A percentile compares a stretch with the other conserved stretches of the same genome.
These are phyloP conservation scores for Enhydra lutris DNA, from an alignment of 2,113 vertebrate genomes.

Conservation along the genomic window DNA sequence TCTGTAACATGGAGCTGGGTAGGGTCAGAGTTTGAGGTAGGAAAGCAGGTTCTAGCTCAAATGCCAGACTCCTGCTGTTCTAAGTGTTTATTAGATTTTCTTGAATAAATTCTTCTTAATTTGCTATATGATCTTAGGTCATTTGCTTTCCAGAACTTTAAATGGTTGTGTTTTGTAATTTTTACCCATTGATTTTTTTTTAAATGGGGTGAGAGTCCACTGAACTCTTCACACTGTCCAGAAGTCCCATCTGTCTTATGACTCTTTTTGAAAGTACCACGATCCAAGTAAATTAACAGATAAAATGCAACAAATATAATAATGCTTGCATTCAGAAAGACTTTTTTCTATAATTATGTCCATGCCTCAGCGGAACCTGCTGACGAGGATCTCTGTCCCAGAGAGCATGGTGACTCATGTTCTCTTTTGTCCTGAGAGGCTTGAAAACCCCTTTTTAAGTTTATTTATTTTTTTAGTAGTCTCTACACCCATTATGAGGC, in stretches of 20 bases:
- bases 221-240: neutral
- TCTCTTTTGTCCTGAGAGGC: neutral
- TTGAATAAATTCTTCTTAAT: neutral
- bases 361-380: neutral
- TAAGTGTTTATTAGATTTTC: neutral
- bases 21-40: neutral
- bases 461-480: neutral
- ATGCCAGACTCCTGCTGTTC: neutral
- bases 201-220: neutral
- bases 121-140: neutral
- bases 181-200: neutral
- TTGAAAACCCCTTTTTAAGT: neutral
- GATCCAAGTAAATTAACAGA: neutral
- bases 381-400: neutral
- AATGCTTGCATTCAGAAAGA: neutral
- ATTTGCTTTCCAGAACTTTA: neutral
- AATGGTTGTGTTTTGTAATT: neutral
- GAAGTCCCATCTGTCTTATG: neutral
- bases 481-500: neutral
- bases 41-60: neutral
- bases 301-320: neutral
- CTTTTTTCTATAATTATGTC: neutral
- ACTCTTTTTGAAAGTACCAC: neutral
- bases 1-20: neutral
- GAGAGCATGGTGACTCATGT: neutral